phyloP scores from a whole-genome alignment of 2,888 invertebrate genomes.

The Aleiodes leptofemur region DNA sequence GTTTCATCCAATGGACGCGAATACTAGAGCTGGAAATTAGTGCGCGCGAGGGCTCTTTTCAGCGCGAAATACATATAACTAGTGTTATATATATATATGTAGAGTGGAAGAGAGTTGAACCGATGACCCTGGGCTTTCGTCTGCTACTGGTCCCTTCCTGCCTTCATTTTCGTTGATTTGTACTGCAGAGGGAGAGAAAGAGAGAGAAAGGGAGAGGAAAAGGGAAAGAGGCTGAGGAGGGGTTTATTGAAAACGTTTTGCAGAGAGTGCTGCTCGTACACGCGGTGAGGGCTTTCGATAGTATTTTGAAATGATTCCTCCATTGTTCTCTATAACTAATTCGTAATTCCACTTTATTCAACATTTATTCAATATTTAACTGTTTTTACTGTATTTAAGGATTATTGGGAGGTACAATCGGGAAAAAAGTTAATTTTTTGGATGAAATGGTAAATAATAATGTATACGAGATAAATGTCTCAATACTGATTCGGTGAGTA shows the following conservation, averaged over 20 bases:
- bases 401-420: too few species aligned
- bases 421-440: too few species aligned
- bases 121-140: constrained; percentile 7
- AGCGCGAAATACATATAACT: background rate
- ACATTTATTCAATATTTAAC: background rate
- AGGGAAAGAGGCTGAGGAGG: background rate
- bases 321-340: constrained; percentile 16
- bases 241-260: constrained; percentile 24
- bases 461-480: too few species aligned
- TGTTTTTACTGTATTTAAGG: background rate
- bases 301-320: constrained; percentile 18
- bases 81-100: background rate
- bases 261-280: constrained; percentile 11
- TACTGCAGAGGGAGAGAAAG: background rate
- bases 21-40: constrained; percentile 34
- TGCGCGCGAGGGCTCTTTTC: constrained; percentile 32
- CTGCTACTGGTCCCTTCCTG: background rate
- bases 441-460: too few species aligned
- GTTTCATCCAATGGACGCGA: constrained; percentile 47
- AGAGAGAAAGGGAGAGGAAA: too few species aligned
- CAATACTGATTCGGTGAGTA: too few species aligned
- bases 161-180: constrained; percentile 9
- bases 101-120: background rate
- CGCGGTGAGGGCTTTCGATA: background rate
- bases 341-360: constrained; percentile 10